Evolutionary conservation across 2,113 vertebrate genomes (phyloP), one percentile per base, ranked within the genome.

Genomic region (Malurus alboscapulatus): DNA sequence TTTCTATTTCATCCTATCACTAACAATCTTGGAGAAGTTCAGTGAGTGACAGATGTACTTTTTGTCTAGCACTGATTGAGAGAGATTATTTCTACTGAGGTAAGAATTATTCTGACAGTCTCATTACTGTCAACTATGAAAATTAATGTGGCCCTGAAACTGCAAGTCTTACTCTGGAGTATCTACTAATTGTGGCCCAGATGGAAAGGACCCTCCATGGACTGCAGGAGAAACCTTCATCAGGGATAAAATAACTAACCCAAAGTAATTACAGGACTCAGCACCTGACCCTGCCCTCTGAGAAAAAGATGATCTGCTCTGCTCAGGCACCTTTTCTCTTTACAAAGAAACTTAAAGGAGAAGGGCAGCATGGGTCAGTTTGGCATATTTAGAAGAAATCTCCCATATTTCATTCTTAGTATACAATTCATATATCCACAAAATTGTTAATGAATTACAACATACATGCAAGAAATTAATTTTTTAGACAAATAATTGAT

Each of bases 111-210:
- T 90, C 63, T 88, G 84, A 48, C 51, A 90, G 67, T 69, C 78
- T 85, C 68, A 80, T 95, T 92, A 83, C n/a, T 83, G 78, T 90
- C 91, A 84, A 68, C 51, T 63, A 17, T 38, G 38, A 92, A 95
- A 95, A 74, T 80, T 51, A 91, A 44, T 91, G 59, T 72, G 59
- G 47, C 40, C 44, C 63, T 55, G 67, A 92, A 87, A 48, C 58
- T 47, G 6, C 14, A 51, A 51, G 63, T 48, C 72, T 90, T 92
- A 94, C 51, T 81, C 74, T 91, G 65, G 36, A 83, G 38, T 67
- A 48, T 59, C 44, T 87, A 53, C 32, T 91, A 90, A 91, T 79
- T 92, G 72, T 77, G 73, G 55, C 25, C 84, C 75, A 88, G 59
- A 77, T 86, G 82, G 78, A 82, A 94, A 94, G 78, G 30, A 67